Evolutionary conservation across 2,797 vertebrate genomes (phyloP), one percentile per base, ranked within the genome.

Genomic region (Hydrophis major): DNA sequence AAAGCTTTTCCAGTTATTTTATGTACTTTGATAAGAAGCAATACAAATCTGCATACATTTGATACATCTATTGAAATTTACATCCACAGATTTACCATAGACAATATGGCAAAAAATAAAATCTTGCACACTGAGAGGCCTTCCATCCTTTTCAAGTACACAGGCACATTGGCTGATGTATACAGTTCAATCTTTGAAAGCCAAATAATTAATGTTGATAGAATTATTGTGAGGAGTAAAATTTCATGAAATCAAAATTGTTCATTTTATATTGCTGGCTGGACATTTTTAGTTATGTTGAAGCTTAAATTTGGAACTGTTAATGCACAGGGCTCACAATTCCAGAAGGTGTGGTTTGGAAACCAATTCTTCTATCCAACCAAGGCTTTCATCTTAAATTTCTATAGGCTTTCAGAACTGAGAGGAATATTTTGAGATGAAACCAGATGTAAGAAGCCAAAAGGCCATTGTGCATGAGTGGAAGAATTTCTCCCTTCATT

Each of bases 221-320:
- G 88, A 89, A 60, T 22, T 20, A 0, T 42, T 69, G 32, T 25
- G 78, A 55, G 22, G 28, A 27, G 32, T 55, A 83, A 59, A 91
- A 92, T n/a, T 57, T 6, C 1, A 55, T n/a, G 5, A 27, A 20
- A 94, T 94, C 78, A 0, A 53, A 92, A 27, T 11, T 57, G 12
- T 32, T 86, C 69, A 88, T 89, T n/a, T 93, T 92, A 37, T 87
- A 60, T 87, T 86, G 63, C 61, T 93, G 57, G 89, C 60, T 93
- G 57, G 47, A 91, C 86, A 78, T 74, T 7, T 88, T 94, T 50
- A 94, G 59, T 86, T 93, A 12, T 47, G 87, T 55, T 50, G 88
- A 95, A 93, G 94, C 74, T 18, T 94, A 89, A 4, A 50, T 91
- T 91, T 69, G 25, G 5, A 89, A 69, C 94, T 22, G 88, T 20